phyloP scores from a whole-genome alignment of 2,888 invertebrate genomes.

The Stegana nigrithorax region DNA sequence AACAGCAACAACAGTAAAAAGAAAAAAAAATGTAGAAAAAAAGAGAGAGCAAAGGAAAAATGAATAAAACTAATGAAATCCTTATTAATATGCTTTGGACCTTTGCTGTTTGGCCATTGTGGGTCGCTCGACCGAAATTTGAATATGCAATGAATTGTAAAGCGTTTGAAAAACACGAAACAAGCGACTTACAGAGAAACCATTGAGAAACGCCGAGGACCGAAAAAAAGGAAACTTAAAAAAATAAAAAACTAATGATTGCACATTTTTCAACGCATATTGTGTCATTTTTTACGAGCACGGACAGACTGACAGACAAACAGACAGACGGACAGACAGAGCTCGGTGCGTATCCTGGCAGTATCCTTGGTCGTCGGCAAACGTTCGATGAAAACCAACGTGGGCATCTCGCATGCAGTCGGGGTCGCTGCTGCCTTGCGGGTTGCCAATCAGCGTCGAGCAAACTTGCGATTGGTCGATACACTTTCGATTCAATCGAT shows the following conservation, averaged over 20 bases:
- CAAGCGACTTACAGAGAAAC: neutral
- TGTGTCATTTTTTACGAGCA: constrained; percentile 53
- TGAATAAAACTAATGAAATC: constrained; percentile 61
- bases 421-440: neutral
- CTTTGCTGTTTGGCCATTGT: constrained; percentile 52
- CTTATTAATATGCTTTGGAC: constrained; percentile 61
- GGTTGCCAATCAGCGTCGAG: constrained; percentile 60
- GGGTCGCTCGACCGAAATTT: constrained; percentile 41
- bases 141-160: constrained; percentile 61
- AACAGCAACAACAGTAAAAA: neutral
- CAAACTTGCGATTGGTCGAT: constrained; percentile 56
- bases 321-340: constrained; percentile 12
- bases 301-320: neutral
- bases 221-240: constrained; percentile 15
- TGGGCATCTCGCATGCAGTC: neutral
- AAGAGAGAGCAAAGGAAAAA: constrained; percentile 24
- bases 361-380: neutral
- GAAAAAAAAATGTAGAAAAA: neutral
- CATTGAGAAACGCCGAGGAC: neutral
- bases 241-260: constrained; percentile 45
- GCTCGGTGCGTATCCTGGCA: constrained; percentile 12
- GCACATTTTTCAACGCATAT: constrained; percentile 58
- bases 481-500: neutral
- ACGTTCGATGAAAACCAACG: constrained; percentile 4
- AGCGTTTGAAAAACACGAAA: constrained; percentile 42